Percentiles rank a stretch among this genome's conserved stretches.
Evolutionary conservation across 2,113 vertebrate species (phyloP).

Genomic region (Dicaeum eximium): DNA sequence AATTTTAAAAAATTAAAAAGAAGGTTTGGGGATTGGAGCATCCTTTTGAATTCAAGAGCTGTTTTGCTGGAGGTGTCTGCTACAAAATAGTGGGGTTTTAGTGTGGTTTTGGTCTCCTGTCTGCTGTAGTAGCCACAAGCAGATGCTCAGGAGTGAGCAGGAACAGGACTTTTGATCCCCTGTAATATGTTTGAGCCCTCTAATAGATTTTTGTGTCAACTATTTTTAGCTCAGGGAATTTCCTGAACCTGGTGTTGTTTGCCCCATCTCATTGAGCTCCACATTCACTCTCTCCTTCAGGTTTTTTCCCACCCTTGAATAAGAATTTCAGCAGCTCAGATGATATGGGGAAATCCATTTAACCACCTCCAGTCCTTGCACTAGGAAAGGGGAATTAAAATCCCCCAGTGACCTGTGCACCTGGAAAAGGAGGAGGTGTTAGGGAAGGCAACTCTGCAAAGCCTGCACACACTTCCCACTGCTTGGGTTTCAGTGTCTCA

Average conservation of each 20-base stretch:
- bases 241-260: neutral
- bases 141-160: neutral
- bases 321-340: neutral
- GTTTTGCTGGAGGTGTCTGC: neutral
- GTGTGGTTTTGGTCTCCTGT: neutral
- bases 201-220: neutral
- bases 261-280: neutral
- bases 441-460: fast-evolving
- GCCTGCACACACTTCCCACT: fast-evolving
- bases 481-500: fast-evolving
- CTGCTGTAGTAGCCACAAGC: neutral
- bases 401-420: neutral
- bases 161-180: neutral
- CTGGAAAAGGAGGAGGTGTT: neutral
- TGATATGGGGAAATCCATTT: neutral
- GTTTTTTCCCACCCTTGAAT: neutral
- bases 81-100: neutral
- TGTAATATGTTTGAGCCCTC: neutral
- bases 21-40: neutral
- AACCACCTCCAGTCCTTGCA: neutral
- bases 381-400: neutral
- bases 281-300: neutral
- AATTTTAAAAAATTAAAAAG: neutral
- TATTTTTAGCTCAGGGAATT: neutral
- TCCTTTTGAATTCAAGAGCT: neutral